Conservation (phyloP, 2,797 vertebrate genomes). For the Hirundo rustica region DNA sequence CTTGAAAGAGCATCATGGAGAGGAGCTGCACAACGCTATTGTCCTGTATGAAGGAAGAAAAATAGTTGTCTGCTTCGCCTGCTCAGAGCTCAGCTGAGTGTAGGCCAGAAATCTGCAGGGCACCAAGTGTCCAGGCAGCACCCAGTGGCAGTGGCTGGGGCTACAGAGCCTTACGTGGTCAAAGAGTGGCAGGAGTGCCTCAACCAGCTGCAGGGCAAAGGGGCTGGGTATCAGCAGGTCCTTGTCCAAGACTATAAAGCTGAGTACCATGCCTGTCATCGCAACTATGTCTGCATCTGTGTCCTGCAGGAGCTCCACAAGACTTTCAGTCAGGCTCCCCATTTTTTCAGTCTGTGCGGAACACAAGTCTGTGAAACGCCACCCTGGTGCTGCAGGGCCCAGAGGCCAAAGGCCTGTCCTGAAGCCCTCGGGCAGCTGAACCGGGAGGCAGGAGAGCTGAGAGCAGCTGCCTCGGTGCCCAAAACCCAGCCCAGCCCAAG, state of each 20-base stretch:
- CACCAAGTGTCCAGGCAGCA: not conserved
- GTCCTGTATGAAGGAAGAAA: not conserved
- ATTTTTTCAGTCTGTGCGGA: not conserved
- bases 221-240: not conserved
- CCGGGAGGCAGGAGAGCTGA: no score
- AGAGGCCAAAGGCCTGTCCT: no score
- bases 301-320: not conserved
- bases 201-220: not conserved
- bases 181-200: not conserved
- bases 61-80: not conserved
- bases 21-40: not conserved
- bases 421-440: no score
- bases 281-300: accelerated
- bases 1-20: not conserved
- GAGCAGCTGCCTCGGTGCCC: no score
- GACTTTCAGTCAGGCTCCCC: not conserved
- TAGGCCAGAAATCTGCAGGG: not conserved
- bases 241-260: not conserved
- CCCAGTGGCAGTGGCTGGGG: not conserved
- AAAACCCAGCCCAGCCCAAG: not conserved
- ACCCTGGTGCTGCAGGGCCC: no score
- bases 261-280: not conserved
- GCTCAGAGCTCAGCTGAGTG: no score
- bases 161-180: not conserved
- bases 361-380: not conserved